Percentiles rank a stretch among this genome's conserved stretches.
Conservation (phyloP, 2,113 vertebrate species). For the Stomatorhinus ivindoensis region DNA sequence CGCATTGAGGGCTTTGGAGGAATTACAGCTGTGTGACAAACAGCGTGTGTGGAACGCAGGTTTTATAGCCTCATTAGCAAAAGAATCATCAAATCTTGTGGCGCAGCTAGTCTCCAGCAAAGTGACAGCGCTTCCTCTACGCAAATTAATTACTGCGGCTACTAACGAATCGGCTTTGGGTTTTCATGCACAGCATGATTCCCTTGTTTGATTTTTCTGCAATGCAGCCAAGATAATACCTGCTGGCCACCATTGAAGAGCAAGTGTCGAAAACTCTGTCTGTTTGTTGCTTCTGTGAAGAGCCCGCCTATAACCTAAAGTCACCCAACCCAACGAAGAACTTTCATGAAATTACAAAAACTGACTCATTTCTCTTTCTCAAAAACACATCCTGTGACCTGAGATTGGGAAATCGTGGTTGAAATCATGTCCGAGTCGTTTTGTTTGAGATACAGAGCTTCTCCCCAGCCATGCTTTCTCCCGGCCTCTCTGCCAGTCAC, state of each 20-base stretch:
- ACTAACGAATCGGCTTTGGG: background rate
- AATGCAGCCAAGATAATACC: background rate
- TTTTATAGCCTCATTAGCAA: conserved; percentile 43
- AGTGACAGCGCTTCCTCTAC: background rate
- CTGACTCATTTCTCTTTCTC: background rate
- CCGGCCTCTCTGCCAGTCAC: background rate
- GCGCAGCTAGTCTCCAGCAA: background rate
- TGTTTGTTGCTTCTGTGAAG: background rate
- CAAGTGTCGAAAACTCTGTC: background rate
- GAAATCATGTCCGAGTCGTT: too few relatives aligned
- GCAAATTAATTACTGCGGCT: background rate
- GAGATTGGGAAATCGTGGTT: background rate
- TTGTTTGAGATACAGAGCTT: too few relatives aligned
- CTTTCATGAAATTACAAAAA: background rate
- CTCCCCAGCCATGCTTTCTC: background rate
- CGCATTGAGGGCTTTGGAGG: conserved; percentile 13
- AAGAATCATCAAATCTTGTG: conserved; percentile 42
- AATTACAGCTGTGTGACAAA: conserved; percentile 26
- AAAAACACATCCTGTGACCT: background rate
- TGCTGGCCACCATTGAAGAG: background rate
- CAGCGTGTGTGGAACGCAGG: conserved; percentile 33
- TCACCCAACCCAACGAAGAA: background rate
- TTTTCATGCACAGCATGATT: background rate
- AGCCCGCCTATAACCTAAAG: background rate
- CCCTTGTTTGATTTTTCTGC: background rate